Evolutionary conservation across 2,888 invertebrate genomes (phyloP), one percentile per base, ranked within the genome.

Genomic region (Drosophila phalerata): DNA sequence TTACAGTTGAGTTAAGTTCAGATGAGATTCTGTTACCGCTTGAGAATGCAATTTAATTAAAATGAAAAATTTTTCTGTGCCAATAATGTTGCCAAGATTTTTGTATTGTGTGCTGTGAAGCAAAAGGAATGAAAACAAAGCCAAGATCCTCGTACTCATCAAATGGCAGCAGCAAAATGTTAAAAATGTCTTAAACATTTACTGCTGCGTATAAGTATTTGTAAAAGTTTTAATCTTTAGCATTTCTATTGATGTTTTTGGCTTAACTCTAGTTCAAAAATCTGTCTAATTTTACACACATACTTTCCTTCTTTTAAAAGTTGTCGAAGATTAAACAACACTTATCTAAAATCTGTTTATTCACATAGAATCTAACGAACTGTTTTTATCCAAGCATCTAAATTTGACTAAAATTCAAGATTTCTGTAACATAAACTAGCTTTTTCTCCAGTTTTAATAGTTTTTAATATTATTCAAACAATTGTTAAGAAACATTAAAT

Each of bases 11-110:
- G 58, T 22, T 42, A 38, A 43, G 58, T 25, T 25, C 40, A 28
- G 30, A 34, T 52, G 60, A 57, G 71, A 52, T 38, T 34, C 55
- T 60, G 42, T 0, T 25, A 37, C 4, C 28, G 61, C 28, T 56
- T 43, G 67, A 62, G 81, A 81, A 86, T 84, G 83, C 86, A 86
- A 88, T 88, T 88, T 86, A 84, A 84, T 84, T 88, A 86, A 84
- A 88, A 84, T 63, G 67, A 73, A 69, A 77, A 67, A 73, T 77
- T 77, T 75, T 83, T 85, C 55, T 52, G 45, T 67, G 79, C 79
- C 77, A 77, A 79, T 67, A 77, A 75, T 64, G 67, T 56, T 79
- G 71, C 48, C 51, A 62, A 49, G 51, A 43, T 22, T 37, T 60
- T 40, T 25, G 61, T 45, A 34, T 22, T 55, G 42, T 43, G 32